These are phyloP conservation scores for Scopus umbretta DNA, from an alignment of 2,113 vertebrate species.

Conservation along the genomic window DNA sequence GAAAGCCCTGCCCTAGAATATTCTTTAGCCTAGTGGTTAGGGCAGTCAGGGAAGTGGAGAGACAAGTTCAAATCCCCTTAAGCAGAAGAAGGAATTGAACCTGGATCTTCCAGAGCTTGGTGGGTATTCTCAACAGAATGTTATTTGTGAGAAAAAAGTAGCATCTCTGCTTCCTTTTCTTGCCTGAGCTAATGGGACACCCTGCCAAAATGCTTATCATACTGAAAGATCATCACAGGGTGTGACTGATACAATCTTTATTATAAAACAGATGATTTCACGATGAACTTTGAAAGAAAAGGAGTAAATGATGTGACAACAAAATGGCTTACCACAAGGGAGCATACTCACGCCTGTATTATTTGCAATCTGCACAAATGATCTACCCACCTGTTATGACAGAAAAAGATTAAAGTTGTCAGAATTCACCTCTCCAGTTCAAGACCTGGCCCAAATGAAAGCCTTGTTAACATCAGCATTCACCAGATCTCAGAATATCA, in stretches of 20 bases:
- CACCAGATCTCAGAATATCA: neutral
- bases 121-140: neutral
- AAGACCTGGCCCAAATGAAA: neutral
- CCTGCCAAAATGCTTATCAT: conserved; percentile 12
- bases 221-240: conserved; percentile 21
- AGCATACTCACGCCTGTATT: conserved; percentile 64
- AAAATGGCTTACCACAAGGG: conserved; percentile 66
- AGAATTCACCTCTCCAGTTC: neutral
- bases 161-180: conserved; percentile 11
- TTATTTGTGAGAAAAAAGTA: conserved; percentile 42
- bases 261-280: conserved; percentile 56
- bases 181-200: neutral
- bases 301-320: neutral
- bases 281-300: conserved; percentile 20
- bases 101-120: neutral
- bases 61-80: conserved; percentile 57
- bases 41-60: conserved; percentile 49
- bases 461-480: neutral
- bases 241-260: conserved; percentile 51
- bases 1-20: conserved; percentile 52
- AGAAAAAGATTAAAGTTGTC: neutral
- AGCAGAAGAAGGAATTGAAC: conserved; percentile 32
- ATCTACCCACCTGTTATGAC: neutral
- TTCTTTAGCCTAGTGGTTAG: conserved; percentile 36
- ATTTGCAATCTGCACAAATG: neutral